phyloP scores from a whole-genome alignment of 2,888 invertebrate genomes.

The Nemotelus pantherinus region DNA sequence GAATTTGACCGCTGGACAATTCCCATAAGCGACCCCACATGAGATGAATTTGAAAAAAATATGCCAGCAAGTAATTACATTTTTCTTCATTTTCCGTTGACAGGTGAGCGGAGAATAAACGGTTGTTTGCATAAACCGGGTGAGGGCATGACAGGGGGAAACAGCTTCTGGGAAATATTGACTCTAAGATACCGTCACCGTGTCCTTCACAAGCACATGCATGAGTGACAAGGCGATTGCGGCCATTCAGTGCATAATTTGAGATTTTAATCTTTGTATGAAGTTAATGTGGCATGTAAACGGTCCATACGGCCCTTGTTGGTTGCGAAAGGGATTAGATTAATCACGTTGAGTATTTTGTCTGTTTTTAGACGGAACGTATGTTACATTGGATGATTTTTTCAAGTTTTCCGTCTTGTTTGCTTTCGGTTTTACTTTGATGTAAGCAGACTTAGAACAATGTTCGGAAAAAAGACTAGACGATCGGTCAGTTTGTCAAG shows the following conservation, averaged over 20 bases:
- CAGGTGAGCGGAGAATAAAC: constrained; percentile 24
- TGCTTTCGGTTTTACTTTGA: constrained; percentile 20
- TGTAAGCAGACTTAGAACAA: neutral
- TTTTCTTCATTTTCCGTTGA: constrained; percentile 49
- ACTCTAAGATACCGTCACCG: neutral
- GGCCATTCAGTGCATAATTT: neutral
- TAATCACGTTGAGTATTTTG: constrained; percentile 33
- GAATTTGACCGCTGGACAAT: constrained; percentile 27
- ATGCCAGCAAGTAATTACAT: constrained; percentile 48
- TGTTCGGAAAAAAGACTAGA: neutral
- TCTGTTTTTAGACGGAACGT: constrained; percentile 3
- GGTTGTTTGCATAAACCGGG: constrained; percentile 13
- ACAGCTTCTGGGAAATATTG: neutral
- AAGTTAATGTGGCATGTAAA: constrained; percentile 51
- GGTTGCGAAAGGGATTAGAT: constrained; percentile 47
- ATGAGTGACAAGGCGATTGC: constrained; percentile 1
- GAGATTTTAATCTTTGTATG: constrained; percentile 49
- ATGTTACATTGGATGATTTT: constrained; percentile 31
- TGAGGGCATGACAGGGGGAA: neutral
- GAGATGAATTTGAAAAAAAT: constrained; percentile 41
- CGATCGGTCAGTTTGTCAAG: too few relatives aligned
- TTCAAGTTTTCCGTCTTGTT: neutral
- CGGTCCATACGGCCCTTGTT: constrained; percentile 27
- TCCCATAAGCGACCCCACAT: constrained; percentile 1
- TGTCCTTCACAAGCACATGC: neutral